These are phyloP conservation scores for Motacilla tschutschensis DNA, from an alignment of 2,113 vertebrate species.

Conservation along the genomic window DNA sequence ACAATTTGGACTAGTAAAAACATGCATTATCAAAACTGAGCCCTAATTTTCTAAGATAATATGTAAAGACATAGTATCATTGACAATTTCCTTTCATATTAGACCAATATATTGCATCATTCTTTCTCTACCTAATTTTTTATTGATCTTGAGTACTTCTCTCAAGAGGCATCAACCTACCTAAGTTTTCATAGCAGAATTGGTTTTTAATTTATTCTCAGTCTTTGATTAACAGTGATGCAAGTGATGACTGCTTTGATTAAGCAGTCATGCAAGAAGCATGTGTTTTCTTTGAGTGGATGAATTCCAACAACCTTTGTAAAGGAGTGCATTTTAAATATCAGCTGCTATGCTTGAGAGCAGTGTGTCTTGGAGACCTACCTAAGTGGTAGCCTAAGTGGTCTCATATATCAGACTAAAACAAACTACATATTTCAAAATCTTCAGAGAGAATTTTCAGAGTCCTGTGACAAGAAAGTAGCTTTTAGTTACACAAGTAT, in stretches of 20 bases:
- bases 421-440: neutral
- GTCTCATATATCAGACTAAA: neutral
- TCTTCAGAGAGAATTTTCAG: neutral
- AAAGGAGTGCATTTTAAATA: neutral
- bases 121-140: neutral
- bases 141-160: neutral
- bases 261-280: neutral
- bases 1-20: neutral
- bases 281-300: neutral
- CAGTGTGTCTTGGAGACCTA: neutral
- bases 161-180: neutral
- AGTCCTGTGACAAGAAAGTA: neutral
- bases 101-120: neutral
- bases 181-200: neutral
- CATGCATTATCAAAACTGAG: neutral
- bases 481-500: neutral
- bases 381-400: neutral
- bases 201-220: neutral
- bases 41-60: neutral
- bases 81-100: neutral
- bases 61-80: rapidly evolving
- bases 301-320: neutral
- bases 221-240: neutral
- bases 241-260: neutral
- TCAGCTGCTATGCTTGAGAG: neutral